Evolutionary conservation across 23 tunicate genomes (phyloP).

Genomic region (Styela clava): DNA sequence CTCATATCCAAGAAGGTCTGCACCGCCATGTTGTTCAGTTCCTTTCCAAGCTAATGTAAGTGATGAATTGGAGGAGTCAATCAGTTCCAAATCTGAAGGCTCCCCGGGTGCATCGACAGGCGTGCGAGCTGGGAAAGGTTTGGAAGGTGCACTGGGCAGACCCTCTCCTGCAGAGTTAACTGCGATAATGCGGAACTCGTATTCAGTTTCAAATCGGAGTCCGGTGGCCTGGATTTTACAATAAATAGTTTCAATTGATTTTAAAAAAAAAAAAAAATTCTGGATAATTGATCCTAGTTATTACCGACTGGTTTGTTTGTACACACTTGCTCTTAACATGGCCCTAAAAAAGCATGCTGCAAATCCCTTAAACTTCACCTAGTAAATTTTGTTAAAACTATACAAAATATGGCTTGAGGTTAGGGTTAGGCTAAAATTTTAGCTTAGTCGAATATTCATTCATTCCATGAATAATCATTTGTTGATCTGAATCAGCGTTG

Average conservation of each 20-base stretch:
- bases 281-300: neutral
- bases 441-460: too few relatives aligned
- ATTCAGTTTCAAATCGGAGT: constrained; percentile 59
- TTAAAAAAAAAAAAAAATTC: neutral
- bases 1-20: constrained; percentile 87
- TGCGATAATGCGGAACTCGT: constrained; percentile 92
- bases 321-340: too few relatives aligned
- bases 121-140: constrained; percentile 43
- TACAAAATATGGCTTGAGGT: too few relatives aligned
- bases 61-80: constrained; percentile 83
- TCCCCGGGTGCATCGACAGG: constrained; percentile 84
- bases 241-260: neutral
- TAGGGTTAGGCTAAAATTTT: too few relatives aligned
- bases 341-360: too few relatives aligned
- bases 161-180: constrained; percentile 85
- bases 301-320: neutral
- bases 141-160: constrained; percentile 69
- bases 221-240: constrained; percentile 40
- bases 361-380: too few relatives aligned
- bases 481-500: too few relatives aligned
- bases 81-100: constrained; percentile 63
- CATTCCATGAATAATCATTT: too few relatives aligned
- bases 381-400: too few relatives aligned
- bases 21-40: constrained; percentile 79
- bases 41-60: constrained; percentile 84